Evolutionary conservation across 2,113 vertebrate genomes (phyloP), one percentile per base, ranked within the genome.

Genomic region (Cyprinus carpio): DNA sequence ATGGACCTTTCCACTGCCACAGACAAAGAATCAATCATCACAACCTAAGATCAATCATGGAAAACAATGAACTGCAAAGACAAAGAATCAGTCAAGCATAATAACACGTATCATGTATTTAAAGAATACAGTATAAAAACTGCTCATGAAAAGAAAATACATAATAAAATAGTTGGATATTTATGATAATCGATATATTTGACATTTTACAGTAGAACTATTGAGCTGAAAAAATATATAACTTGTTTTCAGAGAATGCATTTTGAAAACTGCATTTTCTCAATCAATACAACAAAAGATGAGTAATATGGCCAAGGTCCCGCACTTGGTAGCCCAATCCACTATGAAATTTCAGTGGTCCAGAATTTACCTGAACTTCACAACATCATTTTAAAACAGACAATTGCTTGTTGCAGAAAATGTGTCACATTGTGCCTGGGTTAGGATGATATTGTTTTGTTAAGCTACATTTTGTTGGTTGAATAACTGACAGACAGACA

Each of bases 21-120:
- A 85, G 65, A 78, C 75, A 85, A 69, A 85, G 64, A 85, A 85
- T 71, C 27, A 78, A 27, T 79, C 60, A 79, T 69, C 40, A 64
- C 58, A 85, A 54, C 18, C 75, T 46, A 84, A 46, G 25, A 72
- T 82, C 67, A 82, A 82, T 83, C 43, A 72, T 13, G 9, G 29
- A 37, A 72, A 83, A 72, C 81, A 72, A 58, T 58, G 79, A 81
- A 29, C 8, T 84, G n/a, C 8, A 31, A 64, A 76, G 16, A 76
- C 20, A 65, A 54, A 76, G 49, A 11, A 31, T 76, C 43, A 81
- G 40, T 27, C 62, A 51, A 81, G 79, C 27, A 31, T 69, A 20
- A 67, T 9, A 49, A 31, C n/a, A 49, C n/a, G n/a, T n/a, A 51
- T 31, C 2, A 2, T 65, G 34, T 16, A 65, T 18, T 65, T 29